These are phyloP conservation scores for Lepidurus couesii DNA, from an alignment of 1,140 invertebrate species.

Conservation along the genomic window DNA sequence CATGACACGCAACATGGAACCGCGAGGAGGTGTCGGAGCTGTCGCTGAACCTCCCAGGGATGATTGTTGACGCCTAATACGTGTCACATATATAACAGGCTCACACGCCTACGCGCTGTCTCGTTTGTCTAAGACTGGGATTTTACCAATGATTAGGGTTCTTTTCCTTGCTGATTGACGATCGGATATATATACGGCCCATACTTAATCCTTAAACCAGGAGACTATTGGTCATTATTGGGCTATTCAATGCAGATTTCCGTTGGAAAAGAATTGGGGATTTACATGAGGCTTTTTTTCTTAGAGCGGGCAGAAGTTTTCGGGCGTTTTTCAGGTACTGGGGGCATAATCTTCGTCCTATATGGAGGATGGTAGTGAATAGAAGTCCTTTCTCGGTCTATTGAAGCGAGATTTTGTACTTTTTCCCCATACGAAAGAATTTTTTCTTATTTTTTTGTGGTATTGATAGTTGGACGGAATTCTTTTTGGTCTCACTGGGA, in stretches of 20 bases:
- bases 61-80: slow-evolving; percentile 18
- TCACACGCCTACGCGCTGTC: slow-evolving; percentile 16
- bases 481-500: too few relatives aligned
- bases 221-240: not conserved
- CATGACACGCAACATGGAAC: slow-evolving; percentile 8
- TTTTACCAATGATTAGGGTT: not conserved
- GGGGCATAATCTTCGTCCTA: too few relatives aligned
- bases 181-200: not conserved
- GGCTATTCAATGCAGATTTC: slow-evolving; percentile 18
- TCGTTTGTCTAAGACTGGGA: not conserved
- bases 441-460: too few relatives aligned
- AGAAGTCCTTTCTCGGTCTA: too few relatives aligned
- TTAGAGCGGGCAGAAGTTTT: too few relatives aligned
- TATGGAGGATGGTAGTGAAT: too few relatives aligned
- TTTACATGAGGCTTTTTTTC: too few relatives aligned
- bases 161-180: not conserved
- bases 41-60: slow-evolving; percentile 11
- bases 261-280: not conserved
- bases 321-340: too few relatives aligned
- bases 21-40: slow-evolving; percentile 12
- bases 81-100: slow-evolving; percentile 14
- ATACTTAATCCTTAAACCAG: not conserved
- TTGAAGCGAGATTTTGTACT: too few relatives aligned
- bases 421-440: too few relatives aligned
- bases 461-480: too few relatives aligned